Conservation (phyloP, 2,888 invertebrate genomes). For the Melieria picta region DNA sequence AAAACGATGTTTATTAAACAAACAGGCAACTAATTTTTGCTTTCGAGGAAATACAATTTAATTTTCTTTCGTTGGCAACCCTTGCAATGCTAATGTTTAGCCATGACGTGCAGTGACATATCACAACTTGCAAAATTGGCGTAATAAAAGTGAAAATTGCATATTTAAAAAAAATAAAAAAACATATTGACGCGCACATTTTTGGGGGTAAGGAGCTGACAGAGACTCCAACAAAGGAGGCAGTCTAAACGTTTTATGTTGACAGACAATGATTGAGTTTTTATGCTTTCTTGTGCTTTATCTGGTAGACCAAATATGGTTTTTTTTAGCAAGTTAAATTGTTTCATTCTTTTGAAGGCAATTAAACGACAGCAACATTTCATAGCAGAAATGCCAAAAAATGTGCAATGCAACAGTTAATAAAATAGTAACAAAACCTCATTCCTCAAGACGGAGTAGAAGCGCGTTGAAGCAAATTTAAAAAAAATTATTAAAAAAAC, state of each 20-base stretch:
- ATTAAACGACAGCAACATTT: too few relatives aligned
- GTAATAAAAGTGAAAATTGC: constrained; percentile 57
- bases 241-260: constrained; percentile 3
- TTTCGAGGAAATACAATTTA: too few relatives aligned
- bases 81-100: neutral
- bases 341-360: neutral
- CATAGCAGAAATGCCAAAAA: too few relatives aligned
- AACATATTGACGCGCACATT: neutral
- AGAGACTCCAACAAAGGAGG: neutral
- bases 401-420: too few relatives aligned
- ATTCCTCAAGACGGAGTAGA: too few relatives aligned
- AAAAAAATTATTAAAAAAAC: too few relatives aligned
- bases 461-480: too few relatives aligned
- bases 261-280: neutral
- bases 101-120: constrained; percentile 39
- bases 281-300: neutral
- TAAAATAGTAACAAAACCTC: too few relatives aligned
- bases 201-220: neutral
- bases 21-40: too few relatives aligned
- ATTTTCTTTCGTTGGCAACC: too few relatives aligned
- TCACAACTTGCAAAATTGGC: constrained; percentile 58
- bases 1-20: too few relatives aligned
- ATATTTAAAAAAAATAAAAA: constrained; percentile 14
- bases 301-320: too few relatives aligned
- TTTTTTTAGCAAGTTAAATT: neutral